phyloP scores from a whole-genome alignment of 2,888 invertebrate species.

The Carpatolechia fugitivella region DNA sequence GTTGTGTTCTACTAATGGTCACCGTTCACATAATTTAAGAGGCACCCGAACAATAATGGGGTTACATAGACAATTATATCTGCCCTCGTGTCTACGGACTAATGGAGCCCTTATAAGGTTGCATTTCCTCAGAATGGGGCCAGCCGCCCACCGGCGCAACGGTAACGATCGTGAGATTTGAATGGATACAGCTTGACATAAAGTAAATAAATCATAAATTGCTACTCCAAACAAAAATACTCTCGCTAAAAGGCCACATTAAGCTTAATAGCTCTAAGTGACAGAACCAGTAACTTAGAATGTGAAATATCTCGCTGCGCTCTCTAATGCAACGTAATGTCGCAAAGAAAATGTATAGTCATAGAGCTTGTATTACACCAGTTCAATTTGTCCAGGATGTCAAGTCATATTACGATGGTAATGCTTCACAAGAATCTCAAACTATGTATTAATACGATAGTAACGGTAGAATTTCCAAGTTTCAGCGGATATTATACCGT shows the following conservation, averaged over 20 bases:
- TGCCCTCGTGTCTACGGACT: slow-evolving; percentile 40
- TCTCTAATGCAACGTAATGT: slow-evolving; percentile 18
- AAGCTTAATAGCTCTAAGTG: slow-evolving; percentile 2
- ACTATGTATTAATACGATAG: slow-evolving; percentile 8
- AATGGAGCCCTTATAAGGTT: slow-evolving; percentile 60
- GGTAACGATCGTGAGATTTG: slow-evolving; percentile 53
- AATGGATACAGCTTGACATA: slow-evolving; percentile 40
- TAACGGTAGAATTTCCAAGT: slow-evolving; percentile 8
- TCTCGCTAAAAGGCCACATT: slow-evolving; percentile 14
- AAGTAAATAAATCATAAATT: slow-evolving; percentile 39
- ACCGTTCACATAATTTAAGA: slow-evolving; percentile 17
- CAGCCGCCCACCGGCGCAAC: slow-evolving; percentile 51
- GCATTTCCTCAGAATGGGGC: slow-evolving; percentile 46
- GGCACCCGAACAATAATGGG: slow-evolving; percentile 33
- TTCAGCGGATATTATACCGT: slow-evolving; percentile 3
- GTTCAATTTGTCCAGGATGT: slow-evolving; percentile 14
- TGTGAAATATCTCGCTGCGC: slow-evolving; percentile 9
- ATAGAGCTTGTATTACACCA: slow-evolving; percentile 16
- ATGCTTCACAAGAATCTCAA: slow-evolving; percentile 6
- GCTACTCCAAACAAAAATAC: slow-evolving; percentile 17
- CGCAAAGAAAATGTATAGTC: slow-evolving; percentile 27
- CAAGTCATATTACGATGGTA: slow-evolving; percentile 6
- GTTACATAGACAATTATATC: slow-evolving; percentile 45
- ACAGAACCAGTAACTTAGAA: slow-evolving; percentile 11
- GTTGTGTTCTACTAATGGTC: slow-evolving; percentile 14